A percentile compares a stretch with the other conserved stretches of the same genome.
Evolutionary conservation across 2,888 invertebrate species (phyloP).

Genomic region (Aromia moschata): DNA sequence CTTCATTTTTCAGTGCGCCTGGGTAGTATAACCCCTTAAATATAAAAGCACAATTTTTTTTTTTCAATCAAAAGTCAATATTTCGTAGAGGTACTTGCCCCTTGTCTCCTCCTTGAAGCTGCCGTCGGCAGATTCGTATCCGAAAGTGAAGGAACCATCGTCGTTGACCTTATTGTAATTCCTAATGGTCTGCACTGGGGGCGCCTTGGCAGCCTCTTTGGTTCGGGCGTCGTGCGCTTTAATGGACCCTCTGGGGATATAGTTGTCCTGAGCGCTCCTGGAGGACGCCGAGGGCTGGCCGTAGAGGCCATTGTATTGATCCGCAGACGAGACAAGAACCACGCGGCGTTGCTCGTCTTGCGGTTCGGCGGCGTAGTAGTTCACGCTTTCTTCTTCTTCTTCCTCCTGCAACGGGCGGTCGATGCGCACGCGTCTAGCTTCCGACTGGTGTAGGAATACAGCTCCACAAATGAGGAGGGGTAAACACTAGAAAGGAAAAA

Average conservation of each 20-base stretch:
- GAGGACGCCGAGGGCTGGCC: constrained; percentile 61
- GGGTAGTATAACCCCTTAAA: too few relatives aligned
- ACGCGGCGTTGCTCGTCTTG: constrained; percentile 57
- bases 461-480: constrained; percentile 51
- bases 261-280: constrained; percentile 54
- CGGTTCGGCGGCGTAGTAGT: constrained; percentile 62
- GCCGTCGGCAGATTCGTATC: constrained; percentile 86
- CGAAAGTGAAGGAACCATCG: constrained; percentile 85
- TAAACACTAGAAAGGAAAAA: constrained; percentile 47
- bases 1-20: too few relatives aligned
- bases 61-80: too few relatives aligned
- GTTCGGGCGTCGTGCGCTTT: constrained; percentile 59
- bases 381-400: constrained; percentile 62
- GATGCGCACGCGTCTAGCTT: constrained; percentile 65
- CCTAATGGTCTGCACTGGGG: constrained; percentile 83
- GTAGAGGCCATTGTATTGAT: constrained; percentile 62
- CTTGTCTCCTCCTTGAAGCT: constrained; percentile 88
- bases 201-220: constrained; percentile 71
- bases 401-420: constrained; percentile 63
- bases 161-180: constrained; percentile 87
- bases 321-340: constrained; percentile 55
- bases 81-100: too few relatives aligned
- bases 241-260: constrained; percentile 53
- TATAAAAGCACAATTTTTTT: too few relatives aligned
- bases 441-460: constrained; percentile 48